A percentile compares a stretch with the other conserved stretches of the same genome.
Conservation (phyloP, 2,888 invertebrate species). For the Allygus modestus region DNA sequence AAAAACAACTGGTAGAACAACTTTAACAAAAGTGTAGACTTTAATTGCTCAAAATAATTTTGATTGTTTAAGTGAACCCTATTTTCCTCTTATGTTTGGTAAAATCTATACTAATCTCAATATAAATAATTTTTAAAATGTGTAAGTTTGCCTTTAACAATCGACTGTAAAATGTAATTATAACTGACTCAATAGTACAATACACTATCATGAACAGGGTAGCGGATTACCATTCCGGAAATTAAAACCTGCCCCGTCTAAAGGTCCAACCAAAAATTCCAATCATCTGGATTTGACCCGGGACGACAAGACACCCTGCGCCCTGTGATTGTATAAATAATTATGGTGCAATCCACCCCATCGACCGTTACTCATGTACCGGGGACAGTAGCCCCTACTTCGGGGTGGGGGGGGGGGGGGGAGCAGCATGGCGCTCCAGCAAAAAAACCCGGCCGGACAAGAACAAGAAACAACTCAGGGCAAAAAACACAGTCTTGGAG, state of each 20-base stretch:
- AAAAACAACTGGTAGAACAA: too few relatives aligned
- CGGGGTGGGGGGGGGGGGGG: background rate
- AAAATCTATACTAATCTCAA: too few relatives aligned
- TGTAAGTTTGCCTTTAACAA: too few relatives aligned
- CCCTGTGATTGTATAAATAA: slow-evolving; percentile 39
- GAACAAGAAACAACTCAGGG: background rate
- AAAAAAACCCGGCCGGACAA: slow-evolving; percentile 15
- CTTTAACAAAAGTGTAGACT: too few relatives aligned
- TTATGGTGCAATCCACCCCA: slow-evolving; percentile 42
- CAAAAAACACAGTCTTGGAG: background rate
- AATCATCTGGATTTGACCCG: background rate
- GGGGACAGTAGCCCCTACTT: background rate
- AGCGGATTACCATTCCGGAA: background rate
- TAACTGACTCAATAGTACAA: too few relatives aligned
- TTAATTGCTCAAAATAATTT: too few relatives aligned
- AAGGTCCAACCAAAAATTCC: background rate
- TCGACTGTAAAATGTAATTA: too few relatives aligned
- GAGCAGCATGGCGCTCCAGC: background rate
- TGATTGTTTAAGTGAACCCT: too few relatives aligned
- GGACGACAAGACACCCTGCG: background rate
- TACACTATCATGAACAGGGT: too few relatives aligned
- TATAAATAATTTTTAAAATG: too few relatives aligned
- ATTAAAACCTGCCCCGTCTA: background rate
- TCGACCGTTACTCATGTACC: slow-evolving; percentile 38
- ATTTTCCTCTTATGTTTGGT: too few relatives aligned